These are phyloP conservation scores for Lepidonotus clava DNA, from an alignment of 2,888 invertebrate species.

Conservation along the genomic window DNA sequence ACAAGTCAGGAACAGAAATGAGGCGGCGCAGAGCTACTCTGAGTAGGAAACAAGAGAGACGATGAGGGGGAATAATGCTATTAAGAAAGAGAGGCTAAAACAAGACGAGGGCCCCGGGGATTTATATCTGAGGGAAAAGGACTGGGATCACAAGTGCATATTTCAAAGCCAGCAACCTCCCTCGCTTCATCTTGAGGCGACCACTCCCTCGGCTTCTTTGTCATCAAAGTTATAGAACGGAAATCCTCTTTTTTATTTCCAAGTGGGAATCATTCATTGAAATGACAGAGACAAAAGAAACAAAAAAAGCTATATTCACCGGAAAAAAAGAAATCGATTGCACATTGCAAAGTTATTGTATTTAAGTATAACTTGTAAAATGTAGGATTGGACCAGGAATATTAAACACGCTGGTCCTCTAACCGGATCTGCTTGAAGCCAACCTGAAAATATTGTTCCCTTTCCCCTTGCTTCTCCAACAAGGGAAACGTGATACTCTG, in stretches of 20 bases:
- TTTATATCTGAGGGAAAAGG: too few relatives aligned
- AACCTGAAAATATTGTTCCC: neutral
- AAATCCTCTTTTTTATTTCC: conserved; percentile 1
- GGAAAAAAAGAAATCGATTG: too few relatives aligned
- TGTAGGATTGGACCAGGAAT: neutral
- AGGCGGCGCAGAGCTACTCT: too few relatives aligned
- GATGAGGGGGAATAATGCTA: too few relatives aligned
- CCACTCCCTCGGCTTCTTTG: neutral
- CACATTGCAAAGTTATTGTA: neutral
- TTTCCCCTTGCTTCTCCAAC: too few relatives aligned
- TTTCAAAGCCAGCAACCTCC: conserved; percentile 8
- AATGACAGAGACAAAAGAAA: too few relatives aligned
- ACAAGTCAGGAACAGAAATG: too few relatives aligned
- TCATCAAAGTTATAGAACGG: conserved; percentile 9
- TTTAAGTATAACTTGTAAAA: neutral
- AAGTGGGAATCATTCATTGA: too few relatives aligned
- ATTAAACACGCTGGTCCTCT: neutral
- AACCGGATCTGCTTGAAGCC: neutral
- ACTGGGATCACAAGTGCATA: neutral
- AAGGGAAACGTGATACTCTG: neutral
- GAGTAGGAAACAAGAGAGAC: too few relatives aligned
- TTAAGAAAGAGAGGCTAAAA: too few relatives aligned
- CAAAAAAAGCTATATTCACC: too few relatives aligned
- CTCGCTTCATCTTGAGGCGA: neutral
- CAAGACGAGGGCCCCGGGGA: too few relatives aligned